phyloP scores from a whole-genome alignment of 2,888 invertebrate species.

The Rhabditoides inermis region DNA sequence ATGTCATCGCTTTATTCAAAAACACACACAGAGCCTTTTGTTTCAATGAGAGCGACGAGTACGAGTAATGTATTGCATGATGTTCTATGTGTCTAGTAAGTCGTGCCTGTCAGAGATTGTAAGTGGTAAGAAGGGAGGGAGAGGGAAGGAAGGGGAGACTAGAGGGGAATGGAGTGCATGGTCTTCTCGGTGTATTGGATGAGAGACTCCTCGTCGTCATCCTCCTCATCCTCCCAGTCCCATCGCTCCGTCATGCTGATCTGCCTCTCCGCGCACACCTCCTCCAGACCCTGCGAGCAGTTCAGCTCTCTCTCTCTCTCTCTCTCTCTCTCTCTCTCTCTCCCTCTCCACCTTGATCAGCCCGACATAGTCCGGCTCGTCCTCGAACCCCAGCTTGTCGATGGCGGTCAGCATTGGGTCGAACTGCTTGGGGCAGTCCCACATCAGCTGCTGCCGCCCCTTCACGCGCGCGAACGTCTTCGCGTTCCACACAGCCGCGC shows the following conservation, averaged over 20 bases:
- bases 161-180: too few species aligned
- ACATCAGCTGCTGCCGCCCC: slow-evolving; percentile 20
- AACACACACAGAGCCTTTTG: too few species aligned
- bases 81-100: too few species aligned
- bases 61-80: too few species aligned
- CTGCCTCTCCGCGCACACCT: slow-evolving; percentile 19
- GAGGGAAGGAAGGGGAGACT: too few species aligned
- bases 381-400: slow-evolving; percentile 32
- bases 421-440: slow-evolving; percentile 27
- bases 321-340: slow-evolving; percentile 6
- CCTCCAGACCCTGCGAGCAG: too few species aligned
- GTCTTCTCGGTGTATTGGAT: too few species aligned
- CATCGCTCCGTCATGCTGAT: slow-evolving; percentile 22
- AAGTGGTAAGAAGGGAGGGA: too few species aligned
- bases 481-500: slow-evolving; percentile 8
- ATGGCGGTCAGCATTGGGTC: slow-evolving; percentile 25
- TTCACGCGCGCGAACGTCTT: slow-evolving; percentile 7
- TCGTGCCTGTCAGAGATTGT: too few species aligned
- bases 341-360: slow-evolving; percentile 24
- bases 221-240: slow-evolving; percentile 38
- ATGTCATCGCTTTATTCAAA: too few species aligned
- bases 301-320: slow-evolving; percentile 2
- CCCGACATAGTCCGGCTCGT: slow-evolving; percentile 28
- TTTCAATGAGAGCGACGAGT: too few species aligned
- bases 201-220: too few species aligned